phyloP scores from a whole-genome alignment of 2,113 vertebrate species.

The Paedocypris sp. region DNA sequence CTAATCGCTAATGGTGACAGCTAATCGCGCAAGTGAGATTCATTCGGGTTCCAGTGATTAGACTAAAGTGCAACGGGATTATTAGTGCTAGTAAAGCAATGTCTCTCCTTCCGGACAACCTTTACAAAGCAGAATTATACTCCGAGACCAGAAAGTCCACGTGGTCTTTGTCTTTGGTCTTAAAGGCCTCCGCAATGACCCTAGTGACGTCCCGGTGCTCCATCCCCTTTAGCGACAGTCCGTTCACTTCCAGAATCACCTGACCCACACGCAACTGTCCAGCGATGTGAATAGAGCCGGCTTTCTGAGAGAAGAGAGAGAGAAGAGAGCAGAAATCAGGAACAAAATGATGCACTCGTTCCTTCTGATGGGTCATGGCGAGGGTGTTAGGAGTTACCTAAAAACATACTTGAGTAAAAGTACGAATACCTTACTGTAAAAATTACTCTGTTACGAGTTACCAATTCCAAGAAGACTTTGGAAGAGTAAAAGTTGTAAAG shows the following conservation, averaged over 20 bases:
- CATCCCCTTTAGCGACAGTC: conserved; percentile 67
- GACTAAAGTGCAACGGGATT: conserved; percentile 21
- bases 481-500: no score
- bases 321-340: not conserved
- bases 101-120: not conserved
- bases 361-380: no score
- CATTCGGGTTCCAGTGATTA: not conserved
- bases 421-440: no score
- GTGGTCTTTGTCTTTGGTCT: conserved; percentile 80
- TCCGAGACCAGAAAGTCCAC: conserved; percentile 83
- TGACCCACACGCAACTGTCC: conserved; percentile 85
- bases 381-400: no score
- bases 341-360: no score
- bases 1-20: conserved; percentile 2
- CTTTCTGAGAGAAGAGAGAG: conserved; percentile 58
- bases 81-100: not conserved
- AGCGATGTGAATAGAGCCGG: conserved; percentile 78
- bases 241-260: conserved; percentile 85
- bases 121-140: conserved; percentile 71
- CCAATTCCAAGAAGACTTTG: no score
- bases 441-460: no score
- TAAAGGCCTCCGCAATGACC: conserved; percentile 86
- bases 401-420: no score
- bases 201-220: conserved; percentile 79
- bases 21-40: not conserved